Evolutionary conservation across 1,140 invertebrate genomes (phyloP), one percentile per base, ranked within the genome.

Genomic region (Ips nitidus): DNA sequence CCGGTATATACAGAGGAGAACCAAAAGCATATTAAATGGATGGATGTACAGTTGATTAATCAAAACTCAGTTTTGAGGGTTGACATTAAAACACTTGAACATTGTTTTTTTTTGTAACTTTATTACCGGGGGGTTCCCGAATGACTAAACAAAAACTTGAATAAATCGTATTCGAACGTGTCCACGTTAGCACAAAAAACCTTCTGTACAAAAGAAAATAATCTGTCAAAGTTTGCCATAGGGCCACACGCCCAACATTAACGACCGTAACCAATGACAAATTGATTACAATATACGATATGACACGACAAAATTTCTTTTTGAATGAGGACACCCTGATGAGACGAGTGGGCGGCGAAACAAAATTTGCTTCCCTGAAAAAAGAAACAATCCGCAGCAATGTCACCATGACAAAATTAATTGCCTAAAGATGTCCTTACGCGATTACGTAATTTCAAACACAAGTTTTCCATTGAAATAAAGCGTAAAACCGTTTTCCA

Each of bases 391-490:
- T 22, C 37, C 52, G 52, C 52, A 5, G 52, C 2, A 5, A 37
- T 55, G 37, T 37, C 8, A 47, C 45, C n/a, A n/a, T n/a, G 45
- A 47, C 22, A 50, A 22, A 3, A 50, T 50, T 50, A 50, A 50
- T 55, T 53, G 53, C 36, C 63, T 41, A 39, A 39, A 66, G 53
- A 66, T 66, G 55, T 58, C 55, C 65, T 58, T 58, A 43, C 6
- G 56, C 43, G 53, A 58, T 66, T 50, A 57, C 53, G 43, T n/a
- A 56, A 55, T 42, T 42, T 65, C 43, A 39, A 66, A 66, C 65
- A 66, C 55, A 56, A 66, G 37, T 66, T 66, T 66, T 45, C 65
- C 65, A 66, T 66, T 58, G 53, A 66, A 66, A 47, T 39, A 22
- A 63, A 66, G 53, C 55, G 41, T 40, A 36, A 22, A 47, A 58